Conservation (phyloP, 64 coral and sea anemone species). For the Actinia equina region DNA sequence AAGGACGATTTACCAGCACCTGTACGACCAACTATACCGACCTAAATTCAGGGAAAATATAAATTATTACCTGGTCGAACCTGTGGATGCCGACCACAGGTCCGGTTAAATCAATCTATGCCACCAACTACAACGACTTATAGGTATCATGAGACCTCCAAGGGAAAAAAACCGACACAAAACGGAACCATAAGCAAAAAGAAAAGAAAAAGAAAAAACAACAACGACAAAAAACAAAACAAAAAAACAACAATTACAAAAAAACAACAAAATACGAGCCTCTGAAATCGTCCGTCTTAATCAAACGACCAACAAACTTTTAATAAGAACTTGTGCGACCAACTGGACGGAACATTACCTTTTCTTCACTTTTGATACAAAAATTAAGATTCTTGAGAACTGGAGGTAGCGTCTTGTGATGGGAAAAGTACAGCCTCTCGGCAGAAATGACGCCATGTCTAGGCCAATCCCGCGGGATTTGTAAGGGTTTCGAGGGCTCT, state of each 20-base stretch:
- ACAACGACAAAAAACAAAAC: too few relatives aligned
- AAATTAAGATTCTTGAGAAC: conserved; percentile 65
- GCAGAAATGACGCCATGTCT: conserved; percentile 71
- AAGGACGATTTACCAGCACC: conserved; percentile 85
- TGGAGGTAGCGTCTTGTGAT: conserved; percentile 65
- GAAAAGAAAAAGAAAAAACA: too few relatives aligned
- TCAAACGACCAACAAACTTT: too few relatives aligned
- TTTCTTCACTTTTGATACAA: conserved; percentile 68
- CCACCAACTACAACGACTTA: too few relatives aligned
- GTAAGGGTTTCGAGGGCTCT: conserved; percentile 45
- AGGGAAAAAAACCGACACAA: neutral
- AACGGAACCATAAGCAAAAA: too few relatives aligned
- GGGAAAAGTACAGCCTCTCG: conserved; percentile 67
- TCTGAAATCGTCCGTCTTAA: too few relatives aligned
- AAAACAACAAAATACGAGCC: too few relatives aligned
- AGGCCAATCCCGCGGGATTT: conserved; percentile 67
- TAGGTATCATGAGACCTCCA: too few relatives aligned
- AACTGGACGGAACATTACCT: conserved; percentile 75
- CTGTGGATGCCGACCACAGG: too few relatives aligned
- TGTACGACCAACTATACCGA: conserved; percentile 81
- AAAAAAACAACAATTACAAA: too few relatives aligned
- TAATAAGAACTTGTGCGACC: conserved; percentile 46
- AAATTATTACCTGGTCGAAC: neutral
- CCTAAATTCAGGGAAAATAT: conserved; percentile 9
- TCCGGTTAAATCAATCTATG: too few relatives aligned